Conservation (phyloP, 2,113 vertebrate species). For the Macroglossus sobrinus region DNA sequence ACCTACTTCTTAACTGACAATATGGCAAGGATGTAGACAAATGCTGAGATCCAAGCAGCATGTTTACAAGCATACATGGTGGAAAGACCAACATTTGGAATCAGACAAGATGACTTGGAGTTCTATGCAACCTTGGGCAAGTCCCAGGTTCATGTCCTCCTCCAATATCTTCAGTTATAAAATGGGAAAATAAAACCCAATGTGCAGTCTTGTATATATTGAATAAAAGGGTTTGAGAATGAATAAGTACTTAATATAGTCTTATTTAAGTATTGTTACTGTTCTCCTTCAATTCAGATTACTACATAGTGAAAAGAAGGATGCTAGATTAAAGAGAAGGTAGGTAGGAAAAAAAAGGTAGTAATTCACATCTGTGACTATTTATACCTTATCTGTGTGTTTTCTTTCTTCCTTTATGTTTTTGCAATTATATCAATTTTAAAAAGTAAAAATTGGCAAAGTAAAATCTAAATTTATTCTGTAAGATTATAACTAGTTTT, state of each 20-base stretch:
- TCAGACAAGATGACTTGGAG: not conserved
- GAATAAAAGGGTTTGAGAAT: not conserved
- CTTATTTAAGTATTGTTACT: not conserved
- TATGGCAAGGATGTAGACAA: not conserved
- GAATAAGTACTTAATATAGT: not conserved
- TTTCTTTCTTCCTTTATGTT: not conserved
- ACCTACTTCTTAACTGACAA: not conserved
- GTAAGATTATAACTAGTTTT: not conserved
- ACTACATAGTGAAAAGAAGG: not conserved
- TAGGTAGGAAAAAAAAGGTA: not conserved
- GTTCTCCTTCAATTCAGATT: not conserved
- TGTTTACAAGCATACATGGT: accelerated
- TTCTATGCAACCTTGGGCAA: not conserved
- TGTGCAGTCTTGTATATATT: not conserved
- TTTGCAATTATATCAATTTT: not conserved
- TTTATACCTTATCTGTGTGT: not conserved
- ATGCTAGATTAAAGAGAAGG: not conserved
- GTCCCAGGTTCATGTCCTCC: not conserved
- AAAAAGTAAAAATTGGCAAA: not conserved
- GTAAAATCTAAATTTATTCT: not conserved
- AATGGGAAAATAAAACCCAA: not conserved
- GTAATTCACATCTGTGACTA: not conserved
- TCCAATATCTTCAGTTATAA: not conserved
- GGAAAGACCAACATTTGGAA: not conserved
- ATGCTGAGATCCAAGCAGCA: not conserved